Percentiles rank a stretch among this genome's conserved stretches.
Evolutionary conservation across 2,888 invertebrate species (phyloP).

Genomic region (Trypoxylon attenuatum): DNA sequence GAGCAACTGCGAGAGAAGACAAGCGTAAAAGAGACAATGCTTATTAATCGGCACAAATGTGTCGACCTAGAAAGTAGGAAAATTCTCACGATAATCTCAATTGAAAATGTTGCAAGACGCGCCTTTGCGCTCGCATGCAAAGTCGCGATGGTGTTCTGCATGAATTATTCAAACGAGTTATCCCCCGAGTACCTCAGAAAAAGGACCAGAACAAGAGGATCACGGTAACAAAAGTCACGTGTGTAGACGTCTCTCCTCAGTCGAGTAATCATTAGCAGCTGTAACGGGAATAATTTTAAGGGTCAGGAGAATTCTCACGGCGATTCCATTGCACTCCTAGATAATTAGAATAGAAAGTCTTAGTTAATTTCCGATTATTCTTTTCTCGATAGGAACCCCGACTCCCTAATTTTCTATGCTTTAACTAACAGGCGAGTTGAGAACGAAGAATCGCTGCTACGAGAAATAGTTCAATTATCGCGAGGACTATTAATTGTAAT

Average conservation of each 20-base stretch:
- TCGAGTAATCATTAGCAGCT: not conserved
- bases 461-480: too few species aligned
- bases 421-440: too few species aligned
- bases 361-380: slow-evolving; percentile 24
- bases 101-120: slow-evolving; percentile 6
- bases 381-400: too few species aligned
- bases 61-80: slow-evolving; percentile 1
- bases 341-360: slow-evolving; percentile 19
- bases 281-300: not conserved
- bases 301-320: slow-evolving; percentile 1
- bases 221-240: not conserved
- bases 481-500: too few species aligned
- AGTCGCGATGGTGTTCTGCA: slow-evolving; percentile 14
- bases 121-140: slow-evolving; percentile 13
- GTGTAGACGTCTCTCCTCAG: not conserved
- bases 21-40: not conserved
- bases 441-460: too few species aligned
- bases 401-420: not conserved
- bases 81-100: slow-evolving; percentile 11
- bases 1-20: too few species aligned
- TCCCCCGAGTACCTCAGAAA: not conserved
- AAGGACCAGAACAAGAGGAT: not conserved
- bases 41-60: not conserved
- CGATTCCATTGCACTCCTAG: slow-evolving; percentile 10
- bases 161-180: slow-evolving; percentile 23